phyloP scores from a whole-genome alignment of 1,140 invertebrate genomes.

The Drosophila teissieri region DNA sequence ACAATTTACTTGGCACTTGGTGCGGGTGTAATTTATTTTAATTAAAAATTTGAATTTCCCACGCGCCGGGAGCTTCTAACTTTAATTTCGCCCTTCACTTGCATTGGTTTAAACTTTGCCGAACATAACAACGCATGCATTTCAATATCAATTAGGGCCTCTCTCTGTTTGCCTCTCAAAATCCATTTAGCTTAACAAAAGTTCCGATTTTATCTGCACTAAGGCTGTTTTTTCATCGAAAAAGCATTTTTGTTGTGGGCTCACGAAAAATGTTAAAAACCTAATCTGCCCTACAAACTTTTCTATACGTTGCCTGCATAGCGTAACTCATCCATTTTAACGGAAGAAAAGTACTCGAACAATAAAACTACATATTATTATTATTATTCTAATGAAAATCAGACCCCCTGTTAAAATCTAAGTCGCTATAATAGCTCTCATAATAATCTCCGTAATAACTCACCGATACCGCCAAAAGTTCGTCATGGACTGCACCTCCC shows the following conservation, averaged over 20 bases:
- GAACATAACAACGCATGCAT: not conserved
- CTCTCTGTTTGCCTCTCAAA: not conserved
- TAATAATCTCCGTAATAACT: slow-evolving; percentile 12
- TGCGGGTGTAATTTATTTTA: slow-evolving; percentile 48
- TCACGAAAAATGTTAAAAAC: no score
- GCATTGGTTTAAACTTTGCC: slow-evolving; percentile 3
- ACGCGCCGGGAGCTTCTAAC: slow-evolving; percentile 9
- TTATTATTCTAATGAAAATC: not conserved
- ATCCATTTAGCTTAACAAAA: not conserved
- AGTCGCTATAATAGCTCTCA: no score
- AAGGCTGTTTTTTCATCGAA: no score
- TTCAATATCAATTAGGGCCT: not conserved
- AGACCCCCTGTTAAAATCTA: no score
- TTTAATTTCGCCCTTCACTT: slow-evolving; percentile 16
- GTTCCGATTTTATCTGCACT: not conserved
- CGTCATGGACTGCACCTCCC: slow-evolving; percentile 86
- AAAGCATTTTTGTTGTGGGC: no score
- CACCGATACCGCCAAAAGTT: slow-evolving; percentile 83
- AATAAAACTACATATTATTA: no score
- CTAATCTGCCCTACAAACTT: no score
- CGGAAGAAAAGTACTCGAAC: no score
- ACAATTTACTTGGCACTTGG: slow-evolving; percentile 19
- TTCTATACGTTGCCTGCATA: no score
- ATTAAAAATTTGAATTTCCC: slow-evolving; percentile 49
- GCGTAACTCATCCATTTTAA: no score